phyloP scores from a whole-genome alignment of 37 sponge, comb jelly and placozoan species.

The Chondrosia reniformis region DNA sequence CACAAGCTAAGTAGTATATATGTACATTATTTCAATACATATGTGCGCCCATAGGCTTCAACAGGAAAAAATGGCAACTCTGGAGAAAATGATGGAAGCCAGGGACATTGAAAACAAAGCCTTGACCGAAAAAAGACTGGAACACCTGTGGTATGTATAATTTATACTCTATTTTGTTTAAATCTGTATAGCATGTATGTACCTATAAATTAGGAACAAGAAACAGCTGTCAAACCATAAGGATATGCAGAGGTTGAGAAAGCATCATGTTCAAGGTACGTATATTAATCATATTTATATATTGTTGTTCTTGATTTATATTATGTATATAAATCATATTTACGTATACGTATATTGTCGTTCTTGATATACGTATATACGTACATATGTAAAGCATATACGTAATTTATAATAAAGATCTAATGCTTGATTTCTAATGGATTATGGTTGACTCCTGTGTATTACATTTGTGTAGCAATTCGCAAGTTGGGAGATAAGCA shows the following conservation, averaged over 20 bases:
- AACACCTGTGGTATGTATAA: conserved; percentile 78
- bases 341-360: not conserved
- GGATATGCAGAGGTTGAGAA: conserved; percentile 64
- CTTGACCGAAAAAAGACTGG: conserved; percentile 72
- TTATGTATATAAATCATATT: no score
- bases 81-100: conserved; percentile 67
- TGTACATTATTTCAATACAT: not conserved
- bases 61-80: conserved; percentile 58
- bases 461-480: conserved; percentile 69
- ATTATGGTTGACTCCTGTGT: no score
- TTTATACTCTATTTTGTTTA: not conserved
- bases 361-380: not conserved
- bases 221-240: conserved; percentile 75
- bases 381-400: no score
- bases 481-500: conserved; percentile 78
- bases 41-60: conserved; percentile 41
- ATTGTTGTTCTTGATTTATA: no score
- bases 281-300: not conserved
- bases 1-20: not conserved
- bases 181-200: conserved; percentile 12
- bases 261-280: conserved; percentile 86
- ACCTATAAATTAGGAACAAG: conserved; percentile 52
- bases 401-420: no score
- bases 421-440: no score
- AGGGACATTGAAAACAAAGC: conserved; percentile 75